Conservation (phyloP, 2,888 invertebrate species). For the Biston betularia region DNA sequence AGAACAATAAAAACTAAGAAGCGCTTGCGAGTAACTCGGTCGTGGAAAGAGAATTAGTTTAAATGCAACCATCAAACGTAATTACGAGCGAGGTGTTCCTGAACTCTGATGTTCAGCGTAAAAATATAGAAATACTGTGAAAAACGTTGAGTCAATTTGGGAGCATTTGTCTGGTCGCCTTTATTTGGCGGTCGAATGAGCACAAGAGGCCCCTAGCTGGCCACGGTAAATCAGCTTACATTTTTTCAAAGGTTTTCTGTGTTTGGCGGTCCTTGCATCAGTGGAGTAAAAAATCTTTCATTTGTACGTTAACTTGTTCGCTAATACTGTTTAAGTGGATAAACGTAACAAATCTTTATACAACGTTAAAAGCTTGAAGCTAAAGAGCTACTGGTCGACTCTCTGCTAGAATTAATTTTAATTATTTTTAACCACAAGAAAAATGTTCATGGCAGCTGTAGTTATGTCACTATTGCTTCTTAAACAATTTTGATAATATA, state of each 20-base stretch:
- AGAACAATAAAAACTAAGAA: conserved; percentile 37
- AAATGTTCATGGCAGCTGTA: too few relatives aligned
- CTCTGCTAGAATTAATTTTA: background rate
- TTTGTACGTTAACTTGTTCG: conserved; percentile 65
- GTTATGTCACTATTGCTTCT: too few relatives aligned
- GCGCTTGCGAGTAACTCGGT: conserved; percentile 22
- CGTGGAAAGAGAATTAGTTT: conserved; percentile 36
- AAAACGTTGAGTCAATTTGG: conserved; percentile 84
- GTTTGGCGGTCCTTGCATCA: conserved; percentile 79
- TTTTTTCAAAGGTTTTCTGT: conserved; percentile 83
- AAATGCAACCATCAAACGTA: conserved; percentile 40
- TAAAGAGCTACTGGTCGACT: background rate
- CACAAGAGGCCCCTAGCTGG: conserved; percentile 72
- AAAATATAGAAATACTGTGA: conserved; percentile 77
- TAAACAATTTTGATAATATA: background rate
- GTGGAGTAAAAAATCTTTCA: conserved; percentile 74
- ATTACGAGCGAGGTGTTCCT: conserved; percentile 47
- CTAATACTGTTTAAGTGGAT: conserved; percentile 51
- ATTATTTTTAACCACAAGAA: too few relatives aligned
- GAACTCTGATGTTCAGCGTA: conserved; percentile 55
- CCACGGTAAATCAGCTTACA: conserved; percentile 84
- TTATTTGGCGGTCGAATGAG: conserved; percentile 82
- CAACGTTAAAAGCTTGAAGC: background rate
- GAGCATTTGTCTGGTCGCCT: conserved; percentile 84
- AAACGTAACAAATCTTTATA: conserved; percentile 30